These are phyloP conservation scores for Drosophila quinaria DNA, from an alignment of 2,888 invertebrate species.

Conservation along the genomic window DNA sequence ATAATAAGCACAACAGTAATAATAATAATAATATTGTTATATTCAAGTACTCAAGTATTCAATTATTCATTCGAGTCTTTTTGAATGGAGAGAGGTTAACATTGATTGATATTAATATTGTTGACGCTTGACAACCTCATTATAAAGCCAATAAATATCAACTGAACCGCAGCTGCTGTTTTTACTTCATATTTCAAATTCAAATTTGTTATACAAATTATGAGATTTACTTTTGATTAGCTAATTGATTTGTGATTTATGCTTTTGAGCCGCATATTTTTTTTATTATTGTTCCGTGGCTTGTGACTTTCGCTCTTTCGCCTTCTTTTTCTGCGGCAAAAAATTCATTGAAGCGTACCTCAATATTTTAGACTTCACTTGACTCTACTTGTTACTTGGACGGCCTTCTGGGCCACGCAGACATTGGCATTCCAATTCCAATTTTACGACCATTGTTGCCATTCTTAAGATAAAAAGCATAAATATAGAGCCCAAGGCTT, in stretches of 20 bases:
- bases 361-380: neutral
- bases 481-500: constrained; percentile 32
- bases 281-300: constrained; percentile 3
- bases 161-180: constrained; percentile 2
- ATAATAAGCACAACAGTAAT: neutral
- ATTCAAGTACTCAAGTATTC: neutral
- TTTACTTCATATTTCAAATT: neutral
- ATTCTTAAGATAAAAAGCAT: constrained; percentile 38
- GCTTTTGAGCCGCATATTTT: constrained; percentile 14
- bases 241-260: constrained; percentile 70
- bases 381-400: constrained; percentile 12
- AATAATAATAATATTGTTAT: neutral
- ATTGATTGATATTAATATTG: constrained; percentile 16
- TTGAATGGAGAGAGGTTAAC: neutral
- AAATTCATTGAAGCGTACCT: constrained; percentile 35
- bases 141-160: constrained; percentile 41
- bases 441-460: constrained; percentile 30
- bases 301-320: constrained; percentile 37
- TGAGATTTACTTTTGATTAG: constrained; percentile 38
- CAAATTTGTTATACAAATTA: constrained; percentile 8
- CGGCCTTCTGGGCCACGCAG: constrained; percentile 45
- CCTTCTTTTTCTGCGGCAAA: constrained; percentile 17
- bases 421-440: constrained; percentile 55
- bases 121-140: constrained; percentile 3
- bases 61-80: neutral